Evolutionary conservation across 2,113 vertebrate species (phyloP).

Genomic region (Mus musculus): GRCm39 chr9:63025001-63025500

Average conservation of each 20-base stretch:
- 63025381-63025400: neutral
- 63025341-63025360: neutral
- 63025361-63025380: neutral
- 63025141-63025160: no score
- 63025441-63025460: no score
- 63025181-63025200: neutral
- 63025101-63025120: no score
- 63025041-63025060: no score
- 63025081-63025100: no score
- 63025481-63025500: neutral
- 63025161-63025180: neutral
- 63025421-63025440: neutral
- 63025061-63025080: no score
- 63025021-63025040: no score
- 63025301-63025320: neutral
- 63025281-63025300: neutral
- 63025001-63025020: no score
- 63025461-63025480: neutral
- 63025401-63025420: no score
- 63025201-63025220: neutral
- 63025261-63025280: neutral
- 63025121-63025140: no score
- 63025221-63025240: neutral
- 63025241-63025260: neutral
- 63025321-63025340: neutral